Base-by-base conservation (phyloP, 2,113 vertebrate species). In the Aleadryas rufinucha region DNA sequence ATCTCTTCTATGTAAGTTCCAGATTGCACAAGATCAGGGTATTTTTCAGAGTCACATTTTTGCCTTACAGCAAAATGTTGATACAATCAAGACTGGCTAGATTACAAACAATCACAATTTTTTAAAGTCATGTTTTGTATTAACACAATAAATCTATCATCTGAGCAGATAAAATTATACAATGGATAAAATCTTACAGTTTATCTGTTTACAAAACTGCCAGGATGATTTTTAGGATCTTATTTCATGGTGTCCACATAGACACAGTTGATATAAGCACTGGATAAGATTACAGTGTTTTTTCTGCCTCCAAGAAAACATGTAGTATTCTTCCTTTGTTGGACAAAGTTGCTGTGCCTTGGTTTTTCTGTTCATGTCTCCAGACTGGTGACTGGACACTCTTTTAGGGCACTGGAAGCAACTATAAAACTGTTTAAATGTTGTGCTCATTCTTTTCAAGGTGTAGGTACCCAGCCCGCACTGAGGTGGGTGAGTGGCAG, bases 81-180 rank as follows among this genome's bases (percentile, higher is more conserved):
- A 98, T 98, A 98, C 91, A 93, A 97, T 97, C 96, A 90, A 93
- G 78, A 84, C 61, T 84, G 22, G 64, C 59, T 87, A 97, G 93
- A 89, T 97, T 95, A 96, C 57, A 97, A 72, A 61, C 90, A 95
- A 95, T 96, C 79, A 97, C 95, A 87, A 91, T 97, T 97, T 97
- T 97, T 96, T 94, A 44, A 97, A 96, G 96, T 96, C 93, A 1
- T 84, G 90, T 70, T 95, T 96, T 10, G 2, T 97, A 97, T 96
- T 97, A 97, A 88, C 95, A 92, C 89, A 97, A 97, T 98, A 98
- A 98, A 98, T 98, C 97, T 97, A 97, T 86, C 83, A 97, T 50
- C 57, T 92, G 54, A 76, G n/a, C 42, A 90, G 93, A 97, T 90
- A 97, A 95, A 97, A 97, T 96, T 96, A 78, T 87, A 95, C 54